Evolutionary conservation across 2,113 vertebrate genomes (phyloP).

Genomic region (Sitta europaea): DNA sequence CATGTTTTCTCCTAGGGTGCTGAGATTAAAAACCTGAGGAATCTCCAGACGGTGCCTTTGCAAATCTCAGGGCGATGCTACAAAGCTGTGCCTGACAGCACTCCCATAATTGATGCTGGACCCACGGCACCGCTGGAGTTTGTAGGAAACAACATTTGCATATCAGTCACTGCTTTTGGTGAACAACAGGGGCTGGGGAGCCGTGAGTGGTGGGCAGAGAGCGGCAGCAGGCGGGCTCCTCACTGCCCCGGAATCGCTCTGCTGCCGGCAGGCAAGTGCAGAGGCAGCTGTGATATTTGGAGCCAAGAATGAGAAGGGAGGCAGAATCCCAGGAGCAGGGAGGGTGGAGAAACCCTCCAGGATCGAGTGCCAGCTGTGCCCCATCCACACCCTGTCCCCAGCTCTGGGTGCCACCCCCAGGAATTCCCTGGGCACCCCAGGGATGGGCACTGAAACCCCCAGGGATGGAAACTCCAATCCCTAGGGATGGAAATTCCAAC

Average conservation of each 20-base stretch:
- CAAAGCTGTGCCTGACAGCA: not conserved
- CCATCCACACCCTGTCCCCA: rapidly evolving
- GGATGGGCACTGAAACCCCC: too few relatives aligned
- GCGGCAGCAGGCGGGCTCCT: not conserved
- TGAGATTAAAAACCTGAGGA: slow-evolving; percentile 9
- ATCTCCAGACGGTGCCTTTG: not conserved
- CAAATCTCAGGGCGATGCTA: not conserved
- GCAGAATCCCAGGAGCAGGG: rapidly evolving
- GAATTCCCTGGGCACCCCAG: too few relatives aligned
- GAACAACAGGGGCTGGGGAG: not conserved
- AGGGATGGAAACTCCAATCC: too few relatives aligned
- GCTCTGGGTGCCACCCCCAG: not conserved
- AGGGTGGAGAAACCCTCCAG: rapidly evolving
- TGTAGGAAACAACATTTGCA: not conserved
- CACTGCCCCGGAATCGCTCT: rapidly evolving
- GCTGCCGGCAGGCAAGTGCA: not conserved
- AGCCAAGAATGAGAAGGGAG: not conserved
- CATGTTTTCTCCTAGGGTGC: slow-evolving; percentile 10
- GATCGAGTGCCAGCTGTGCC: rapidly evolving
- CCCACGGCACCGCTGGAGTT: not conserved
- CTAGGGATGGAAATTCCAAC: too few relatives aligned
- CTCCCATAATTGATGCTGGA: not conserved
- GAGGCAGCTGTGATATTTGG: rapidly evolving
- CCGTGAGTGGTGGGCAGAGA: rapidly evolving
- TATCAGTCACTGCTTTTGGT: not conserved